Base-by-base conservation (phyloP, 2,797 vertebrate genomes). In the Spinibarbus caldwelli region DNA sequence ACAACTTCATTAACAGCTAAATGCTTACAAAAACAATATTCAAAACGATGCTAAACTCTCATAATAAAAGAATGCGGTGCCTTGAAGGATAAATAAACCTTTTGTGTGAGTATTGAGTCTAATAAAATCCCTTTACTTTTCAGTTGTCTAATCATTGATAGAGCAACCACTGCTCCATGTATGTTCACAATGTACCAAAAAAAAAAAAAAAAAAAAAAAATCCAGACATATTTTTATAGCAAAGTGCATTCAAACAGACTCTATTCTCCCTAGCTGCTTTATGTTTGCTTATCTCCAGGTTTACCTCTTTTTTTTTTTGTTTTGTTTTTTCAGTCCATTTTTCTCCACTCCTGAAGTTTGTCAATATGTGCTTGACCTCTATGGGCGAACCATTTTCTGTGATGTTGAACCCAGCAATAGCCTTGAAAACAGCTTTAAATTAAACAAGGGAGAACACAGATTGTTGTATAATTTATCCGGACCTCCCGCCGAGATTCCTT, bases 381-480 rank as follows among this genome's bases (percentile, higher is more conserved):
- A 89, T 29, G 87, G 92, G 90, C 88, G 83, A 89, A 89, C 88
- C 88, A 89, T 93, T 89, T 91, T 90, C 89, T 95, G 88, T 94
- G 94, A 94, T 93, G 94, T 88, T 83, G 84, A 89, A 92, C 91
- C 89, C 36, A 54, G 92, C 89, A 75, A 92, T 92, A 92, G 92
- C 94, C 93, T 95, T 95, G 93, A 95, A 95, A 94, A 94, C 91
- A 92, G 93, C 93, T 94, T 94, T 96, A 94, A 95, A 95, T 95
- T 94, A 95, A 94, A 94, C 89, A 90, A 92, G 93, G 90, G 90
- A 92, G 93, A 94, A 94, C 93, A 94, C 94, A 94, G 93, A 94
- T 94, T 94, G 94, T 94, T 96, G 92, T 95, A 95, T 95, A 95
- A 96, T 96, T 95, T 92, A 95, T 95, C 92, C 52, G 83, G 92